Conservation (phyloP, 2,113 vertebrate genomes). For the Pluvianellus socialis region DNA sequence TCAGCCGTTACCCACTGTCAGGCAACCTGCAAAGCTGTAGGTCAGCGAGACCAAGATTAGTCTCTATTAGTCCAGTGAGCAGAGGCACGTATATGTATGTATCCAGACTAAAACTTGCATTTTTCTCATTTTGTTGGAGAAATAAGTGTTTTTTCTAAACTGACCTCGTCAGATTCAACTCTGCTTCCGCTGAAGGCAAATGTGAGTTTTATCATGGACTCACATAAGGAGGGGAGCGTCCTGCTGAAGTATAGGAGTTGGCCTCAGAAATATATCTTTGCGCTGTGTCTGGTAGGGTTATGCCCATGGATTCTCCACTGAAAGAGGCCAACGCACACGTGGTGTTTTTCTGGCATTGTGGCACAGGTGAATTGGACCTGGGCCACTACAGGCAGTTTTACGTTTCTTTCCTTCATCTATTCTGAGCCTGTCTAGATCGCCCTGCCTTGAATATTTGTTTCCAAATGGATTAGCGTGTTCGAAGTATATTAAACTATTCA, state of each 20-base stretch:
- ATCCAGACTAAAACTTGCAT: background rate
- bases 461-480: background rate
- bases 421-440: background rate
- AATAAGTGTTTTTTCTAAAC: background rate
- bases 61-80: background rate
- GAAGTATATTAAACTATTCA: background rate
- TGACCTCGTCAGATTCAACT: background rate
- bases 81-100: background rate
- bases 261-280: background rate
- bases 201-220: background rate
- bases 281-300: background rate
- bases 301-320: background rate
- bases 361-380: background rate
- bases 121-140: background rate
- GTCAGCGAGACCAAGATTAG: background rate
- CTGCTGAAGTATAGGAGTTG: background rate
- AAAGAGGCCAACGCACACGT: background rate
- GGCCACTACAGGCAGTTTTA: background rate
- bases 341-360: background rate
- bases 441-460: background rate
- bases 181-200: background rate
- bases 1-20: background rate
- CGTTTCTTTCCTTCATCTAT: background rate
- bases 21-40: background rate
- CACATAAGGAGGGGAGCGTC: background rate